Conservation (phyloP, 2,888 invertebrate species). For the Gryllus longicercus region DNA sequence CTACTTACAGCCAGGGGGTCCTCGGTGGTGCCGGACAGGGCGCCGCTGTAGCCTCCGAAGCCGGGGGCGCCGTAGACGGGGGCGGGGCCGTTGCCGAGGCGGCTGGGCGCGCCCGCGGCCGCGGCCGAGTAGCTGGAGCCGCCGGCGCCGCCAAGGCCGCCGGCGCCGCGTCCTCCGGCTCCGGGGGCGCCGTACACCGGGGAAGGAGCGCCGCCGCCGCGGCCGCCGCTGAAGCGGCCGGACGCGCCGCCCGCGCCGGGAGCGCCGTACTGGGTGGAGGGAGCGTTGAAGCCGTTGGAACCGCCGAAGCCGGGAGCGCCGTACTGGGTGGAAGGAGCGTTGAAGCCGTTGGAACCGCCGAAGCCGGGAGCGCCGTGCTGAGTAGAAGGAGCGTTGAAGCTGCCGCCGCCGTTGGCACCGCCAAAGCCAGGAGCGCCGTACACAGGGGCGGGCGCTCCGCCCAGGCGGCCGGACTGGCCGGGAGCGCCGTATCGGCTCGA, state of each 20-base stretch:
- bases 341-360: conserved; percentile 17
- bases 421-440: not conserved
- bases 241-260: conserved; percentile 22
- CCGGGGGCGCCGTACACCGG: conserved; percentile 35
- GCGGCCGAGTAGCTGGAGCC: not conserved
- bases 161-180: not conserved
- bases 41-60: not conserved
- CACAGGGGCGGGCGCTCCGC: not conserved
- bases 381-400: not conserved
- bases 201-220: conserved; percentile 4
- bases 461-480: not conserved
- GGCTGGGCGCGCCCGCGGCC: not conserved
- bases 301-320: conserved; percentile 36
- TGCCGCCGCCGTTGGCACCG: not conserved
- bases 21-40: not conserved
- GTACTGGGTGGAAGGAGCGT: conserved; percentile 41
- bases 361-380: conserved; percentile 35
- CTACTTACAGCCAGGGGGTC: not conserved
- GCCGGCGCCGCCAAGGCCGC: not conserved
- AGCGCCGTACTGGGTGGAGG: conserved; percentile 34
- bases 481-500: conserved; percentile 39
- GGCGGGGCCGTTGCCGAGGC: not conserved
- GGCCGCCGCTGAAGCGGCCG: conserved; percentile 4
- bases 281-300: conserved; percentile 23
- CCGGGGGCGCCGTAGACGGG: not conserved